Percentiles rank a stretch among this genome's conserved stretches.
Conservation (phyloP, 2,888 invertebrate species). For the Notocelia uddmanniana region DNA sequence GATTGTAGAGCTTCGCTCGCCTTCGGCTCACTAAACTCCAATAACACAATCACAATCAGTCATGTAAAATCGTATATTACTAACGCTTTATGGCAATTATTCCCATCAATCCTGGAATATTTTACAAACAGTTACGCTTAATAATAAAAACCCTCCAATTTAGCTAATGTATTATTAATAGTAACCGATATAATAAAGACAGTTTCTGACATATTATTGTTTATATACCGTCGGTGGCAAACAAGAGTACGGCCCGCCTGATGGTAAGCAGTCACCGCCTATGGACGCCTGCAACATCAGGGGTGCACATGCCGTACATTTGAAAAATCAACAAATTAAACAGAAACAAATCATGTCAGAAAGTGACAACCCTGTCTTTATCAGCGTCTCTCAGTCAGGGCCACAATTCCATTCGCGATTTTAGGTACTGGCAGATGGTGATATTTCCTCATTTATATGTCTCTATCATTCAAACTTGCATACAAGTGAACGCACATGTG, state of each 20-base stretch:
- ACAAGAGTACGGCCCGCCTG: too few relatives aligned
- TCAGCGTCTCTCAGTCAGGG: background rate
- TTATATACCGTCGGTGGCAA: too few relatives aligned
- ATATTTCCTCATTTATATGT: background rate
- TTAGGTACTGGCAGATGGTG: too few relatives aligned
- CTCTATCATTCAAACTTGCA: background rate
- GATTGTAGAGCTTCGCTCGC: too few relatives aligned
- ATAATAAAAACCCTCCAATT: slow-evolving; percentile 4
- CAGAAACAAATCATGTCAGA: background rate
- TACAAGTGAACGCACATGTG: too few relatives aligned
- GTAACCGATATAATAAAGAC: background rate
- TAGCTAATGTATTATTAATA: background rate
- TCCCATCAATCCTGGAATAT: background rate
- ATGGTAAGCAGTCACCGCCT: too few relatives aligned
- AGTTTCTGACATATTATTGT: too few relatives aligned
- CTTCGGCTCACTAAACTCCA: too few relatives aligned
- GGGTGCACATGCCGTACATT: too few relatives aligned
- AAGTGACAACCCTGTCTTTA: background rate
- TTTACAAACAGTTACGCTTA: background rate
- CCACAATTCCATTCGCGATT: background rate
- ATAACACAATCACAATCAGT: too few relatives aligned
- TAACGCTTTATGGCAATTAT: background rate
- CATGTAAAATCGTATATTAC: background rate
- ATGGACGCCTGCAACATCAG: too few relatives aligned
- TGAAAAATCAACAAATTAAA: too few relatives aligned